Percentiles rank a stretch among this genome's conserved stretches.
These are phyloP conservation scores for Clistopyga incitator DNA, from an alignment of 2,888 invertebrate species.

Conservation along the genomic window DNA sequence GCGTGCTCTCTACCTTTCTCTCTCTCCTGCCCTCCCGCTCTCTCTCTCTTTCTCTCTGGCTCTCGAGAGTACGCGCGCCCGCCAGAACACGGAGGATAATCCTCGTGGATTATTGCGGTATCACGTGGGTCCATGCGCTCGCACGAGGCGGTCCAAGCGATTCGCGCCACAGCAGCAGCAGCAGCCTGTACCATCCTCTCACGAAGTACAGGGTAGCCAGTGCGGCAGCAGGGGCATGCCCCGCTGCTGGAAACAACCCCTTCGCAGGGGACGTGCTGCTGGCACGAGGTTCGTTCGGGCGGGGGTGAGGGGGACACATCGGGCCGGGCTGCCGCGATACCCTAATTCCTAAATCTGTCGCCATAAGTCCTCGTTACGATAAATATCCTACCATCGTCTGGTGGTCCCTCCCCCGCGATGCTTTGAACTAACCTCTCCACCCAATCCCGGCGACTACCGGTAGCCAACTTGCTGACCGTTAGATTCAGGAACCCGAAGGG, in stretches of 20 bases:
- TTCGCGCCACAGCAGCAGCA: slow-evolving; percentile 57
- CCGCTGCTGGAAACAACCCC: slow-evolving; percentile 67
- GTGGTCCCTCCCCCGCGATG: slow-evolving; percentile 57
- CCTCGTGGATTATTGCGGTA: slow-evolving; percentile 84
- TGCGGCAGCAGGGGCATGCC: slow-evolving; percentile 56
- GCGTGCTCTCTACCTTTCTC: slow-evolving; percentile 29
- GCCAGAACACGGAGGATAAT: slow-evolving; percentile 79
- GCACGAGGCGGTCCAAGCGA: slow-evolving; percentile 76
- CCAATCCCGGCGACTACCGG: slow-evolving; percentile 26
- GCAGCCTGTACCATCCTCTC: slow-evolving; percentile 47
- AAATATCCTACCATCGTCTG: slow-evolving; percentile 82
- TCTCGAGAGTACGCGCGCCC: slow-evolving; percentile 61
- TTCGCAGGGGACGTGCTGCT: slow-evolving; percentile 64
- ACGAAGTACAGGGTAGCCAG: slow-evolving; percentile 53
- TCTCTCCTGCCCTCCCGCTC: slow-evolving; percentile 59
- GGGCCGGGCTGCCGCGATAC: slow-evolving; percentile 83
- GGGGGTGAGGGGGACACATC: slow-evolving; percentile 68
- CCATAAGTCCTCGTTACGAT: slow-evolving; percentile 85
- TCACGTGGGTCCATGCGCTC: slow-evolving; percentile 83
- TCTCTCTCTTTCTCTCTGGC: slow-evolving; percentile 62
- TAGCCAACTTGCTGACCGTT: slow-evolving; percentile 66
- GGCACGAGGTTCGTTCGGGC: slow-evolving; percentile 62
- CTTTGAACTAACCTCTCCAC: slow-evolving; percentile 50
- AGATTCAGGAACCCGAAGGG: slow-evolving; percentile 64
- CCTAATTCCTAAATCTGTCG: slow-evolving; percentile 85